Evolutionary conservation across 2,888 invertebrate genomes (phyloP).

Genomic region (Coleophora flavipennella): DNA sequence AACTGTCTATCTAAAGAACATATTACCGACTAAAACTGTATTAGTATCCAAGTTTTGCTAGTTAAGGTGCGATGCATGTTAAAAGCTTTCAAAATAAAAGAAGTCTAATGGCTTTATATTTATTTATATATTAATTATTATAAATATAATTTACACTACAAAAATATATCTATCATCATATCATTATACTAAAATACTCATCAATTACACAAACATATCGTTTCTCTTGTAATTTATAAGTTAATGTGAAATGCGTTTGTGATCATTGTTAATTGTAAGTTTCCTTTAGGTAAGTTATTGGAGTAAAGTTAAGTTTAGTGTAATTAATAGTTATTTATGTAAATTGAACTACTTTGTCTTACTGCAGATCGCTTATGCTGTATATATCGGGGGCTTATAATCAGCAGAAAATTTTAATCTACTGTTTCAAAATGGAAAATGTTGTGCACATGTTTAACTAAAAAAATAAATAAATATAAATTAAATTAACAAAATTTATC

Average conservation of each 20-base stretch:
- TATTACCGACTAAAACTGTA: conserved; percentile 13
- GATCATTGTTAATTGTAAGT: conserved; percentile 42
- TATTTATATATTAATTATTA: conserved; percentile 29
- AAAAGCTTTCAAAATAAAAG: conserved; percentile 38
- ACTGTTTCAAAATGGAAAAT: too few species aligned
- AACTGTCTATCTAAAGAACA: too few species aligned
- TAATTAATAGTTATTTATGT: background rate
- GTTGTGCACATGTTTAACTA: too few species aligned
- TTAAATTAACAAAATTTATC: too few species aligned
- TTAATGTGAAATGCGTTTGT: conserved; percentile 46
- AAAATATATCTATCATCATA: too few species aligned
- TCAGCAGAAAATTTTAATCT: too few species aligned
- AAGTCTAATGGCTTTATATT: conserved; percentile 28
- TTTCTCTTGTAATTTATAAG: conserved; percentile 38
- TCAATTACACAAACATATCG: conserved; percentile 60
- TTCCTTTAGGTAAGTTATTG: conserved; percentile 26
- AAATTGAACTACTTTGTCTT: too few species aligned
- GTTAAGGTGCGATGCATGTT: conserved; percentile 60
- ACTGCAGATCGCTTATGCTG: too few species aligned
- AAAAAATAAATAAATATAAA: too few species aligned
- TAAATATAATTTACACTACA: conserved; percentile 27
- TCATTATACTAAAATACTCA: conserved; percentile 26
- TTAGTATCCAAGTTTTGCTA: conserved; percentile 61
- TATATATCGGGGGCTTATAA: conserved; percentile 13
- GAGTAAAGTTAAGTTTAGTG: background rate